Base-by-base conservation (phyloP, 2,113 vertebrate genomes). In the Pterophyllum scalare region DNA sequence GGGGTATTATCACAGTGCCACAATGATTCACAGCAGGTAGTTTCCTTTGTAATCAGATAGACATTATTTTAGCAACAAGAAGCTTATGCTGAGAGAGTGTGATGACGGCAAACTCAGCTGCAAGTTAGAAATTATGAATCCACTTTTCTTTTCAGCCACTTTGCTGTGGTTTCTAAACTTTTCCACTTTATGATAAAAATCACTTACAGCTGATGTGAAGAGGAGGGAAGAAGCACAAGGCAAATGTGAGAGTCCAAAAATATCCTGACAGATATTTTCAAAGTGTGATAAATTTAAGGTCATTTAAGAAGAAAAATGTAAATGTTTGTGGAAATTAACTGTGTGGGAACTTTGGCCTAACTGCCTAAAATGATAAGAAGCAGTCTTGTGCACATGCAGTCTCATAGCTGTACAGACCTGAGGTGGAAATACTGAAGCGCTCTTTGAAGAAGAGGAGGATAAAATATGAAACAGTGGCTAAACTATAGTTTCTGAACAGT, bases 391-490 rank as follows among this genome's bases (percentile, higher is more conserved):
- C 35, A 40, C 20, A 22, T 35, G 14, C 11, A 15, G n/a, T 24
- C 14, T 64, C 3, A 0, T 24, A 40, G 61, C 12, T 4, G 4
- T 22, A 24, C n/a, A 24, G 5, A 22, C 38, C 11, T 64, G 14
- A 22, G 7, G 0, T 12, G 24, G 35, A 43, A 43, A 43, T 65
- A 1, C 35, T 2, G 15, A 15, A 40, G 22, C 11, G 4, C 20
- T 64, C 61, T 38, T 38, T 15, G n/a, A 20, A 38, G 61, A 14
- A 22, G 33, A 64, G 59, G 59, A 60, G 61, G 61, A 40, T 40
- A 8, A 20, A 1, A 33, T 33, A 33, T 33, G 5, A 6, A 5
- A 40, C 35, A 15, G 40, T 40, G 14, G 38, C n/a, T 7, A 0
- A 14, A 64, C 35, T 2, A 2, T 15, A 64, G 6, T 14, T 10